Percentiles rank a stretch among this genome's conserved stretches.
Evolutionary conservation across 2,888 invertebrate species (phyloP).

Genomic region (Parnassius apollo): DNA sequence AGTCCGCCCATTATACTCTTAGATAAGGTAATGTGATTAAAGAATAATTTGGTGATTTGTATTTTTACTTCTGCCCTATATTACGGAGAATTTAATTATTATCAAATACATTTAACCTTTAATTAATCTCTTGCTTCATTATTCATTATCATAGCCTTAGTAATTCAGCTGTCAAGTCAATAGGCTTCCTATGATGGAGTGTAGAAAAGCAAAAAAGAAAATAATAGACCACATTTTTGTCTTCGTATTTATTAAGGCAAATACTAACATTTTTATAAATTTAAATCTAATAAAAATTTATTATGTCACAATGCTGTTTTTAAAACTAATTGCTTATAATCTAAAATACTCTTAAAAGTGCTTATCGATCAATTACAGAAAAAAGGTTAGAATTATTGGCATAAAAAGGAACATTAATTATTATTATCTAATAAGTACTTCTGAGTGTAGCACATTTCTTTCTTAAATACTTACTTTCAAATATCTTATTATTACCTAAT

Average conservation of each 20-base stretch:
- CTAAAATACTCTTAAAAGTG: slow-evolving; percentile 36
- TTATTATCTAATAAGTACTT: slow-evolving; percentile 37
- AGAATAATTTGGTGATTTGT: no score
- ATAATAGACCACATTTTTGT: neutral
- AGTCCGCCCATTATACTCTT: no score
- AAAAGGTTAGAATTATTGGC: slow-evolving; percentile 17
- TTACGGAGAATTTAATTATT: no score
- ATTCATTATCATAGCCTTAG: no score
- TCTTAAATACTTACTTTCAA: neutral
- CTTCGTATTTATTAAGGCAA: slow-evolving; percentile 22
- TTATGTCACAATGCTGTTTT: slow-evolving; percentile 34
- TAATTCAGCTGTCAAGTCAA: no score
- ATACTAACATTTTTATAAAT: slow-evolving; percentile 20
- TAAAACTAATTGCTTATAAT: slow-evolving; percentile 29
- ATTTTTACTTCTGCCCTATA: no score
- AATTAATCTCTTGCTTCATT: no score
- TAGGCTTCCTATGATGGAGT: no score
- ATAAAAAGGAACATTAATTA: slow-evolving; percentile 21
- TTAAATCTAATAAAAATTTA: slow-evolving; percentile 28
- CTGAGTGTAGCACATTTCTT: slow-evolving; percentile 20
- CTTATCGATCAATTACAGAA: slow-evolving; percentile 30
- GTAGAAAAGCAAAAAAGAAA: no score
- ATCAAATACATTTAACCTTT: no score
- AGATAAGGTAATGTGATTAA: no score
- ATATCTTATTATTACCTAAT: neutral